Percentiles rank a stretch among this genome's conserved stretches.
These are phyloP conservation scores for Oscheius sp. DNA, from an alignment of 2,888 invertebrate species.

Conservation along the genomic window DNA sequence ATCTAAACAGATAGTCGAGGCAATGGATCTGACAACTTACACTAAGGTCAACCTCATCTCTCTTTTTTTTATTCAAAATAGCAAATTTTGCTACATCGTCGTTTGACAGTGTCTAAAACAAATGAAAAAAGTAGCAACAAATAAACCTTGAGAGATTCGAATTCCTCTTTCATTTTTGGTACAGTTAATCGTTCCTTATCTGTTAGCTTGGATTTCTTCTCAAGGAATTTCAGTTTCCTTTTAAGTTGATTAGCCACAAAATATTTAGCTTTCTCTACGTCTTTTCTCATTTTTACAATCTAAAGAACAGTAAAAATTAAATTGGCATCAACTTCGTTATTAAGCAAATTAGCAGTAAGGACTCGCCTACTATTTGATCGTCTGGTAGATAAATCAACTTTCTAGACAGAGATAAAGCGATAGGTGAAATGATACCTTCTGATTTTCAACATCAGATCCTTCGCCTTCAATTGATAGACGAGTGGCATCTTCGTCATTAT, in stretches of 20 bases:
- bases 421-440: neutral
- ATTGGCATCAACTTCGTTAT: constrained; percentile 4
- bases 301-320: neutral
- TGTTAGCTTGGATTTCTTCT: neutral
- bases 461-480: neutral
- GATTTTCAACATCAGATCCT: constrained; percentile 14
- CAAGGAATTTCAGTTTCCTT: neutral
- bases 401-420: neutral
- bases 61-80: neutral
- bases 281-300: constrained; percentile 12
- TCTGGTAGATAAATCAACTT: constrained; percentile 5
- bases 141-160: neutral
- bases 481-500: constrained; percentile 10
- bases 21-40: neutral
- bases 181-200: neutral
- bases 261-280: neutral
- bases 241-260: neutral
- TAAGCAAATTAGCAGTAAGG: constrained; percentile 14
- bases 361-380: too few relatives aligned
- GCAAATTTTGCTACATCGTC: constrained; percentile 20
- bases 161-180: neutral
- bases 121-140: neutral
- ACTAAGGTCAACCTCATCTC: neutral
- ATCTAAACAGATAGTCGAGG: neutral
- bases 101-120: neutral